These are phyloP conservation scores for Thaleichthys pacificus DNA, from an alignment of 2,797 vertebrate species.

Conservation along the genomic window DNA sequence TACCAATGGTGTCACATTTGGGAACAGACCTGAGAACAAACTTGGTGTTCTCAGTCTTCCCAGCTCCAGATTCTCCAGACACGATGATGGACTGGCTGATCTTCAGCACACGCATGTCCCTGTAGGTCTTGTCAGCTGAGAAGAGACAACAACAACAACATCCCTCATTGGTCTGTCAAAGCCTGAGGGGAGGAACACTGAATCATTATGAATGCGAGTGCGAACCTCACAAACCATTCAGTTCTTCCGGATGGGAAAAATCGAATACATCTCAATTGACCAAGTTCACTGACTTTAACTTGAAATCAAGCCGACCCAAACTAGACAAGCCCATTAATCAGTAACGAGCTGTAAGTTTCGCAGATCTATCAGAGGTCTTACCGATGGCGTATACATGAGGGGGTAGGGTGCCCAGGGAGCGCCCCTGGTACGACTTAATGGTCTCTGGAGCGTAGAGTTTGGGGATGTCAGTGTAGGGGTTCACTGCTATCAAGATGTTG, in stretches of 20 bases:
- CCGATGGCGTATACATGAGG: slow-evolving; percentile 97
- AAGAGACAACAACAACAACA: background rate
- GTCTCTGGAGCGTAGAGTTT: slow-evolving; percentile 88
- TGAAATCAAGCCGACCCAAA: too few relatives aligned
- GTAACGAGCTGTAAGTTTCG: background rate
- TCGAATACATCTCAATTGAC: background rate
- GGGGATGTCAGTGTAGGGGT: slow-evolving; percentile 94
- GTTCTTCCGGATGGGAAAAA: too few relatives aligned
- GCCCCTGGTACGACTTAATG: slow-evolving; percentile 90
- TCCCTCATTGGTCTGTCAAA: background rate
- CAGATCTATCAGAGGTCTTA: slow-evolving; percentile 55
- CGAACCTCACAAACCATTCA: too few relatives aligned
- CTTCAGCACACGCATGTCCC: slow-evolving; percentile 97
- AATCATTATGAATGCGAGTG: background rate
- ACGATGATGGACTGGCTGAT: slow-evolving; percentile 99
- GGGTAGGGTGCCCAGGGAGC: slow-evolving; percentile 90
- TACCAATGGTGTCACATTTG: background rate
- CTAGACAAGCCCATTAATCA: too few relatives aligned
- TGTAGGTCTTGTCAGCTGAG: slow-evolving; percentile 94
- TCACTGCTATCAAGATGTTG: slow-evolving; percentile 98
- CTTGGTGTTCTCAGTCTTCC: slow-evolving; percentile 99
- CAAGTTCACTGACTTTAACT: too few relatives aligned
- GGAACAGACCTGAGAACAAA: slow-evolving; percentile 90
- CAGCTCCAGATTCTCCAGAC: slow-evolving; percentile 97
- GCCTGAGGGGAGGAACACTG: background rate